phyloP scores from a whole-genome alignment of 23 tunicate species.

The Phallusia fumigata region DNA sequence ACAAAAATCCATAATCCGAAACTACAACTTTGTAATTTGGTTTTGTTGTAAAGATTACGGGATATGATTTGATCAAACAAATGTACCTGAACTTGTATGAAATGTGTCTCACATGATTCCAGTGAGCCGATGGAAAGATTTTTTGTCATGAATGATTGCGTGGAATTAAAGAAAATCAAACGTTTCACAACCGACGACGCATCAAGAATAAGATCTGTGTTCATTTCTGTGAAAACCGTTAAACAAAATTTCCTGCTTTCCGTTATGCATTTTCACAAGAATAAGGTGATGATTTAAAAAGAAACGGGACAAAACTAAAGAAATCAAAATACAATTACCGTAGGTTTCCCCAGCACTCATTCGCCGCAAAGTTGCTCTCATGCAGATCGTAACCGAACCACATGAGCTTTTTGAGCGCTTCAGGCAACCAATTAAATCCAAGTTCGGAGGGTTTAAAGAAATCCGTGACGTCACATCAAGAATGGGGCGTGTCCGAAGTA shows the following conservation, averaged over 20 bases:
- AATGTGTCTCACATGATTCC: not conserved
- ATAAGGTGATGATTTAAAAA: too few relatives aligned
- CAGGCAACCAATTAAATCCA: conserved; percentile 10
- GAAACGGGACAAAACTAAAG: too few relatives aligned
- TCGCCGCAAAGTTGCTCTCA: not conserved
- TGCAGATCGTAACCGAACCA: not conserved
- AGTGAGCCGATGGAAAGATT: not conserved
- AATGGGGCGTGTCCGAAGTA: not conserved
- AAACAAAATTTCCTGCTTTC: too few relatives aligned
- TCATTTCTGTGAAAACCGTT: not conserved
- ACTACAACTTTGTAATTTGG: too few relatives aligned
- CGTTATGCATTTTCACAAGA: too few relatives aligned
- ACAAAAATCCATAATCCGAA: too few relatives aligned
- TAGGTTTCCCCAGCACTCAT: not conserved
- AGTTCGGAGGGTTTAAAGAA: not conserved
- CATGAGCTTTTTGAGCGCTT: not conserved
- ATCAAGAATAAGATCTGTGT: not conserved
- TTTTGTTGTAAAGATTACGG: too few relatives aligned
- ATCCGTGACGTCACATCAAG: conserved; percentile 3
- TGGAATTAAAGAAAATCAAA: not conserved
- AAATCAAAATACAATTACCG: not conserved
- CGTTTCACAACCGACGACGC: not conserved
- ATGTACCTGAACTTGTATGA: conserved; percentile 3
- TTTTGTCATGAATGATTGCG: not conserved
- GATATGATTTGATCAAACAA: not conserved